Percentiles rank a stretch among this genome's conserved stretches.
phyloP scores from a whole-genome alignment of 1,140 invertebrate species.

The Macrotrachela quadricornifera region DNA sequence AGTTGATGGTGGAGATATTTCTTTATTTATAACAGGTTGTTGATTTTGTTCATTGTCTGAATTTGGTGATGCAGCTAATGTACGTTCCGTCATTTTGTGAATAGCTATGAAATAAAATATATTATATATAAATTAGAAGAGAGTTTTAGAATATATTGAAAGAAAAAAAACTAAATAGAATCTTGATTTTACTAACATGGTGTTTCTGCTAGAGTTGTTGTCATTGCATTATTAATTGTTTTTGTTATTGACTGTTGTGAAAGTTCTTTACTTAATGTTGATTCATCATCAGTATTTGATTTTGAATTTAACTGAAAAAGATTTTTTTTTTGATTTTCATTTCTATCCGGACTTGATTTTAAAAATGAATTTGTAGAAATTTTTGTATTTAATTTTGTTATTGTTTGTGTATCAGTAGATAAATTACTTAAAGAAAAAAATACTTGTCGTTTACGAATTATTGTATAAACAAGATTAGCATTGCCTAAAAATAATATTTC shows the following conservation, averaged over 20 bases:
- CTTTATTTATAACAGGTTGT: neutral
- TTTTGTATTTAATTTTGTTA: conserved; percentile 39
- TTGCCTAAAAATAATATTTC: conserved; percentile 47
- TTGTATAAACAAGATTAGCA: conserved; percentile 92
- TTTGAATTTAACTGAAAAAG: conserved; percentile 50
- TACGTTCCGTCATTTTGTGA: neutral
- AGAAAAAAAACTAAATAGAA: no score
- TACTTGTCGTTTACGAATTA: conserved; percentile 85
- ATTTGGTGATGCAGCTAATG: neutral
- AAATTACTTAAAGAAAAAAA: conserved; percentile 89
- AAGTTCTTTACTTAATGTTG: conserved; percentile 19
- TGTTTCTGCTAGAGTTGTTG: conserved; percentile 64
- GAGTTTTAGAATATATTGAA: no score
- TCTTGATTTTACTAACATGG: conserved; percentile 40
- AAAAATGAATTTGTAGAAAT: conserved; percentile 12
- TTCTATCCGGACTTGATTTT: conserved; percentile 1
- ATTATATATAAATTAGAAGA: conserved; percentile 1
- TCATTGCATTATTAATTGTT: conserved; percentile 51
- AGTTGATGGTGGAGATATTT: neutral
- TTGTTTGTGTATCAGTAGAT: conserved; percentile 66
- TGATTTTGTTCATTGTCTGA: neutral
- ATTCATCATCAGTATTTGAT: conserved; percentile 55
- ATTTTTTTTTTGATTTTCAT: conserved; percentile 14
- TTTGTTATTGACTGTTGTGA: neutral
- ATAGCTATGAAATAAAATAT: neutral